phyloP scores from a whole-genome alignment of 2,113 vertebrate genomes.

The Cryptomyrus ogoouensis region DNA sequence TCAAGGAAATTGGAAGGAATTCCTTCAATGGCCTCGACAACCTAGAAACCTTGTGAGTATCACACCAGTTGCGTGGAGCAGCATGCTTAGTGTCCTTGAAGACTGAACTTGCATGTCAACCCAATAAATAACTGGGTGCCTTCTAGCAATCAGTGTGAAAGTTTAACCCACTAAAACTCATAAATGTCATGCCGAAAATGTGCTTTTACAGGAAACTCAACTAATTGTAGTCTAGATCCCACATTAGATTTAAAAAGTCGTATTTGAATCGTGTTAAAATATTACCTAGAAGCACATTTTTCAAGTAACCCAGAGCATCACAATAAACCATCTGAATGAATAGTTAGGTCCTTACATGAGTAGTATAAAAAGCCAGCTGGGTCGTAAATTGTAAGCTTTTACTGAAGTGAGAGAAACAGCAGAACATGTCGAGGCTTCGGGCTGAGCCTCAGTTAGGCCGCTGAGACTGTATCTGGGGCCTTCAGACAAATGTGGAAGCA shows the following conservation, averaged over 20 bases:
- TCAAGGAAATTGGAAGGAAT: conserved; percentile 76
- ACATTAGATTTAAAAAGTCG: not conserved
- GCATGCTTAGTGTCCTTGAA: not conserved
- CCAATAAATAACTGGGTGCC: not conserved
- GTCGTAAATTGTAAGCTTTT: not conserved
- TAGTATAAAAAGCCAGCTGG: not conserved
- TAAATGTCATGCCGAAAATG: not conserved
- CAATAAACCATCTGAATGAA: not conserved
- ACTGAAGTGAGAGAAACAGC: not conserved
- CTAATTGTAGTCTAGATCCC: not conserved
- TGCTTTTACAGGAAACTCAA: not conserved
- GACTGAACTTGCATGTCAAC: not conserved
- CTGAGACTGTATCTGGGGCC: not conserved
- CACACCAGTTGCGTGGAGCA: not conserved
- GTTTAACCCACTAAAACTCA: not conserved
- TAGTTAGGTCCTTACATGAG: not conserved
- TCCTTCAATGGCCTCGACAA: conserved; percentile 89
- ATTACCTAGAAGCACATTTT: not conserved
- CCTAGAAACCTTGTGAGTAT: conserved; percentile 92
- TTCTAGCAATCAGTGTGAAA: not conserved
- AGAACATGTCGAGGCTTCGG: not conserved
- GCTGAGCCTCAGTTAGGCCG: not conserved
- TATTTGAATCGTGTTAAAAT: not conserved
- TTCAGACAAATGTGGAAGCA: not conserved
- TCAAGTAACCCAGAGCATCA: not conserved